A percentile compares a stretch with the other conserved stretches of the same genome.
These are phyloP conservation scores for Arnoldichthys spilopterus DNA, from an alignment of 2,797 vertebrate species.

Conservation along the genomic window DNA sequence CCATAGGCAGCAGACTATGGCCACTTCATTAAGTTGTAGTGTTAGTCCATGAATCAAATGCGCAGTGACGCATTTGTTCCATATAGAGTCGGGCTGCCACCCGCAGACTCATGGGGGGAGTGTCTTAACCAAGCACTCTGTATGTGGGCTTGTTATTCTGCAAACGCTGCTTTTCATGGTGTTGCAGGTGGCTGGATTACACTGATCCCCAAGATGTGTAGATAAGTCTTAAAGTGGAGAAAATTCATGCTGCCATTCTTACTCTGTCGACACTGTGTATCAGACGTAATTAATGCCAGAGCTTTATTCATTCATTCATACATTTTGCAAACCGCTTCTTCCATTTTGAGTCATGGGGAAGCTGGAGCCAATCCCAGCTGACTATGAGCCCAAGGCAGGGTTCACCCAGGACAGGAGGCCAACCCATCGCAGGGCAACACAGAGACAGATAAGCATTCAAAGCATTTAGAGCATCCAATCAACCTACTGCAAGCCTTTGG, in stretches of 20 bases:
- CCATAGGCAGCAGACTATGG: conserved; percentile 31
- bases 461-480: too few relatives aligned
- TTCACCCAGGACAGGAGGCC: too few relatives aligned
- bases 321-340: too few relatives aligned
- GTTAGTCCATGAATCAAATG: conserved; percentile 48
- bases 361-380: too few relatives aligned
- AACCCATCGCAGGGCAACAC: too few relatives aligned
- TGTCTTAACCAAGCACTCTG: conserved; percentile 12
- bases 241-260: background rate
- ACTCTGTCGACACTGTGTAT: background rate
- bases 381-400: too few relatives aligned
- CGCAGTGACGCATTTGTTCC: conserved; percentile 4
- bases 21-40: conserved; percentile 49
- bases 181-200: conserved; percentile 9
- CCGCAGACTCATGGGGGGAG: background rate
- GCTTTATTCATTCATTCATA: too few relatives aligned
- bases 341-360: too few relatives aligned
- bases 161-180: conserved; percentile 3
- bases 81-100: conserved; percentile 13
- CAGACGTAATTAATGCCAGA: too few relatives aligned
- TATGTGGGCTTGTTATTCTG: conserved; percentile 22
- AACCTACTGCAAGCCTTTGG: too few relatives aligned
- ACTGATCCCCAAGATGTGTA: conserved; percentile 15
- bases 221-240: background rate
- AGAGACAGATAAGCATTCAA: too few relatives aligned